Conservation (phyloP, 2,888 invertebrate species). For the Eulithis prunata region DNA sequence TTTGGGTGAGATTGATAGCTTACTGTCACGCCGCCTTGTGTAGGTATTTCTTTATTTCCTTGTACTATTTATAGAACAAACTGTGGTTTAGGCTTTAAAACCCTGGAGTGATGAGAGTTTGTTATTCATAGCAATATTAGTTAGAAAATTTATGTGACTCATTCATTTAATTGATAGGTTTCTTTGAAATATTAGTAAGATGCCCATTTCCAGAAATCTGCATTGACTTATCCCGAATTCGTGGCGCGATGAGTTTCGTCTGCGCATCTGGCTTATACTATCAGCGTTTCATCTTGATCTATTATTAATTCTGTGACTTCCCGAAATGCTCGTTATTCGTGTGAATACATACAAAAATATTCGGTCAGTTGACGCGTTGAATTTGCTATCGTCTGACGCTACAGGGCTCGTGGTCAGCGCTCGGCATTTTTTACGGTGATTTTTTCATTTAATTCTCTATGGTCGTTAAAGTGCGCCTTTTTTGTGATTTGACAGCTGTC, state of each 20-base stretch:
- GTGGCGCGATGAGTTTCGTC: slow-evolving; percentile 40
- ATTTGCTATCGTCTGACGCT: slow-evolving; percentile 65
- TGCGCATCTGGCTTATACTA: slow-evolving; percentile 35
- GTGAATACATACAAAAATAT: slow-evolving; percentile 49
- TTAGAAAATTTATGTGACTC: not conserved
- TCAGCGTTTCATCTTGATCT: slow-evolving; percentile 47
- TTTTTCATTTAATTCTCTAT: slow-evolving; percentile 27
- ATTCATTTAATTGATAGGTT: not conserved
- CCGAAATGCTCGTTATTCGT: slow-evolving; percentile 69
- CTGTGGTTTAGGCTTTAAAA: too few species aligned
- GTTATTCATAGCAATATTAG: not conserved
- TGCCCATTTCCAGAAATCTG: slow-evolving; percentile 8
- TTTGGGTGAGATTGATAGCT: not conserved
- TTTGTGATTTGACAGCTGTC: slow-evolving; percentile 28
- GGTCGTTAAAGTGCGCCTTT: slow-evolving; percentile 24
- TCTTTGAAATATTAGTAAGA: slow-evolving; percentile 12
- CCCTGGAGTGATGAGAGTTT: too few species aligned
- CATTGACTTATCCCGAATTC: slow-evolving; percentile 15
- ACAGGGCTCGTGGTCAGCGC: slow-evolving; percentile 69
- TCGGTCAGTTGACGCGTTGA: slow-evolving; percentile 67
- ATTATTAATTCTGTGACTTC: slow-evolving; percentile 70
- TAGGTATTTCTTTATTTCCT: not conserved
- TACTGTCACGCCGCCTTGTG: not conserved
- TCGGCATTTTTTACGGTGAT: slow-evolving; percentile 59
- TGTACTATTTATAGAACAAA: too few species aligned